Percentiles rank a stretch among this genome's conserved stretches.
These are phyloP conservation scores for Phalanger gymnotis DNA, from an alignment of 2,797 vertebrate species.

Conservation along the genomic window DNA sequence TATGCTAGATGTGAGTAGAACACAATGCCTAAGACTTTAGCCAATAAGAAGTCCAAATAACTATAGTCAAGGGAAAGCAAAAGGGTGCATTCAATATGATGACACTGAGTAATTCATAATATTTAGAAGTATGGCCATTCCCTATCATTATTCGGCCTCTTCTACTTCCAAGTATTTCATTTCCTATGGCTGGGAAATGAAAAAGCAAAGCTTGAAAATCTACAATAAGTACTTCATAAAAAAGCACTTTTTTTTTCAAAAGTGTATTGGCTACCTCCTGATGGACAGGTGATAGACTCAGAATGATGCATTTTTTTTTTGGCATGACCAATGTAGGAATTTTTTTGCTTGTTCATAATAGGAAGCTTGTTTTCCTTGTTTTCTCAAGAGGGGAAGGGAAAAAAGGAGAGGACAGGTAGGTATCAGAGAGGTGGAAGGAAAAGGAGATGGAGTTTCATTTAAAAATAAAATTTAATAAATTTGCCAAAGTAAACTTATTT, in stretches of 20 bases:
- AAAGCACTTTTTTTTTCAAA: background rate
- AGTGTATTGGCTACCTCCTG: background rate
- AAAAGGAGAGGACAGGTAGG: no score
- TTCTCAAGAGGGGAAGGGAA: no score
- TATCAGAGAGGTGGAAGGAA: no score
- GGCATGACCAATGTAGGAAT: no score
- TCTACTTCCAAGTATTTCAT: constrained; percentile 25
- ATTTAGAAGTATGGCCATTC: background rate
- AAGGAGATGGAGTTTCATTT: no score
- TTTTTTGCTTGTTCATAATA: no score
- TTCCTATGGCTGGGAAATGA: constrained; percentile 37
- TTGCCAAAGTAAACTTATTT: no score
- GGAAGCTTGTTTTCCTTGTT: no score
- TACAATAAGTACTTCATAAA: constrained; percentile 5
- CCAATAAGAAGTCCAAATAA: constrained; percentile 1
- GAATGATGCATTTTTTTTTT: no score
- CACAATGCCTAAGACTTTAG: constrained; percentile 56
- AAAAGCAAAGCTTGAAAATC: background rate
- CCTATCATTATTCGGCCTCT: background rate
- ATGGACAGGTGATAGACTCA: no score
- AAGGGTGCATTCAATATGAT: constrained; percentile 9
- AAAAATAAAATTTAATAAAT: no score
- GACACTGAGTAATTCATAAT: constrained; percentile 28
- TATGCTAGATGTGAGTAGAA: constrained; percentile 45
- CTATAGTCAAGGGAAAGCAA: constrained; percentile 34